A percentile compares a stretch with the other conserved stretches of the same genome.
phyloP scores from a whole-genome alignment of 2,113 vertebrate species.

The Perca fluviatilis region DNA sequence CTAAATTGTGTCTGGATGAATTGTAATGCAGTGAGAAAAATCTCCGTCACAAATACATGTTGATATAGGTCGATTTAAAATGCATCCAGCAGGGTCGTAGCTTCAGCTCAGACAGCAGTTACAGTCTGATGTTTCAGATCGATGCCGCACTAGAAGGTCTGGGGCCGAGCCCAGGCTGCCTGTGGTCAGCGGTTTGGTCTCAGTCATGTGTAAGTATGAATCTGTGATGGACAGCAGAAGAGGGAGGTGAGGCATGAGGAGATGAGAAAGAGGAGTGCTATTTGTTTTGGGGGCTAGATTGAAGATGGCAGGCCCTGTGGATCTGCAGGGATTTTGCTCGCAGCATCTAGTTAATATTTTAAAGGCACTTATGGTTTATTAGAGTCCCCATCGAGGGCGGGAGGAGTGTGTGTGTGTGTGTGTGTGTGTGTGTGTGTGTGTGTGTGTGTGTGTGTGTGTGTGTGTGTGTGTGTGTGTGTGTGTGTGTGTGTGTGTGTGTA shows the following conservation, averaged over 20 bases:
- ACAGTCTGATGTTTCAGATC: conserved; percentile 60
- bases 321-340: conserved; percentile 80
- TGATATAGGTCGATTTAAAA: conserved; percentile 21
- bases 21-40: not conserved
- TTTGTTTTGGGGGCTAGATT: conserved; percentile 81
- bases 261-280: conserved; percentile 51
- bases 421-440: conserved; percentile 6
- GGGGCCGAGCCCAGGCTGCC: conserved; percentile 55
- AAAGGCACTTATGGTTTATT: conserved; percentile 87
- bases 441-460: conserved; percentile 32
- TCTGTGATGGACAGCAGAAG: conserved; percentile 50
- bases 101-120: conserved; percentile 43
- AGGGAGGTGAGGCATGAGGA: conserved; percentile 28
- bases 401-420: conserved; percentile 41
- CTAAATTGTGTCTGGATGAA: not conserved
- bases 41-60: not conserved
- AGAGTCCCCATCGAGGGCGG: conserved; percentile 70
- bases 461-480: conserved; percentile 22
- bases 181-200: conserved; percentile 68
- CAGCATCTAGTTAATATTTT: conserved; percentile 87
- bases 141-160: conserved; percentile 54
- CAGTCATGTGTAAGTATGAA: conserved; percentile 67
- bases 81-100: not conserved
- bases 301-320: conserved; percentile 78
- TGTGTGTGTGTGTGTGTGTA: conserved; percentile 16